These are phyloP conservation scores for Stomatorhinus walkeri DNA, from an alignment of 2,797 vertebrate species.

Conservation along the genomic window DNA sequence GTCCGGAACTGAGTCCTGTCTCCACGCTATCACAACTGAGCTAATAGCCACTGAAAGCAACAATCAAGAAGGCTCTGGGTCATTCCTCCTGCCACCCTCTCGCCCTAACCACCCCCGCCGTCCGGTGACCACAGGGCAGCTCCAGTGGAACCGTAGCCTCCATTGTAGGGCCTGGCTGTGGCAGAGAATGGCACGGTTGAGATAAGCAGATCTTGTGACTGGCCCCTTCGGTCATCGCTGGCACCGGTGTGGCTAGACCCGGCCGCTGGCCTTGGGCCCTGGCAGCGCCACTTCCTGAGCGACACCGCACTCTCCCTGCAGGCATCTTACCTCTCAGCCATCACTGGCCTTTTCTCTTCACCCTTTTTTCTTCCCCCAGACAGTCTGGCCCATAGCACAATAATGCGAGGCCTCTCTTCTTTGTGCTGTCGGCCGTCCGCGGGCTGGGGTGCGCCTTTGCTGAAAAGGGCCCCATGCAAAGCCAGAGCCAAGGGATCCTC, in stretches of 20 bases:
- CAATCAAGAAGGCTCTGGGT: not conserved
- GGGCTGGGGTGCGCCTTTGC: not conserved
- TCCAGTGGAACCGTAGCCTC: not conserved
- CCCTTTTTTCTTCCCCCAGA: not conserved
- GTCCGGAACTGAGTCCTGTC: constrained; percentile 10
- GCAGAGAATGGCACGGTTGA: not conserved
- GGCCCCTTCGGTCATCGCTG: constrained; percentile 4
- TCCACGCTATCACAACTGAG: constrained; percentile 14
- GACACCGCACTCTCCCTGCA: not conserved
- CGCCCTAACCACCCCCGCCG: not conserved
- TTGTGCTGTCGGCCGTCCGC: not conserved
- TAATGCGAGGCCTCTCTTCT: not conserved
- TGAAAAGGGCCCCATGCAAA: not conserved
- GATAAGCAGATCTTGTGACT: constrained; percentile 20
- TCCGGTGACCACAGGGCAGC: not conserved
- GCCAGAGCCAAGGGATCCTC: not conserved
- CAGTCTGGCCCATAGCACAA: constrained; percentile 7
- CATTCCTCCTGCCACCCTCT: not conserved
- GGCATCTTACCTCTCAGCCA: constrained; percentile 5
- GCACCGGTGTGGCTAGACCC: constrained; percentile 15
- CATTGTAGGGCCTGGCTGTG: not conserved
- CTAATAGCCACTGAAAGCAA: constrained; percentile 14
- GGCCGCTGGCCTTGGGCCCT: not conserved
- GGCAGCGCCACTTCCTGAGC: constrained; percentile 12
- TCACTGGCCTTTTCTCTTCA: not conserved